A percentile compares a stretch with the other conserved stretches of the same genome.
These are phyloP conservation scores for Megaptera novaeangliae DNA, from an alignment of 2,113 vertebrate species.

Conservation along the genomic window DNA sequence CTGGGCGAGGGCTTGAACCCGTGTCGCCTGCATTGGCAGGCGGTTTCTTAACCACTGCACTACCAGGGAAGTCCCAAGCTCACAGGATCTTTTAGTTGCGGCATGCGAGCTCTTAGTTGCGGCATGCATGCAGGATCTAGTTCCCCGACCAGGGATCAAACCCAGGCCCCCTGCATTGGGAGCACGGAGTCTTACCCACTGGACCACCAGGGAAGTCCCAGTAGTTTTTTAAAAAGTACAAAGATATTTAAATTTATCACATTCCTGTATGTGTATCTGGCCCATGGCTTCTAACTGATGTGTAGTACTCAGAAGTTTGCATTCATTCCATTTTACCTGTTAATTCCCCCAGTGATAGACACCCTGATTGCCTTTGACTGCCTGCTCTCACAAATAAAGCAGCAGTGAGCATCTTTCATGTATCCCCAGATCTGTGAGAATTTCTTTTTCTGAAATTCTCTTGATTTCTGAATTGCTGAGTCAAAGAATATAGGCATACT, in stretches of 20 bases:
- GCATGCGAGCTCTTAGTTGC: too few relatives aligned
- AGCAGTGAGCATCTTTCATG: not conserved
- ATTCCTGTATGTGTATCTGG: not conserved
- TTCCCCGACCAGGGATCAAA: too few relatives aligned
- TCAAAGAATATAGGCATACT: not conserved
- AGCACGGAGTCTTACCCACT: too few relatives aligned
- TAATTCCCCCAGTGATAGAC: not conserved
- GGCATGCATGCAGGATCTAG: too few relatives aligned
- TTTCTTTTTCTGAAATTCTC: not conserved
- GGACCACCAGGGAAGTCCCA: too few relatives aligned
- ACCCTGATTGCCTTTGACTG: not conserved
- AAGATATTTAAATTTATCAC: not conserved
- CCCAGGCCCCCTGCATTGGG: too few relatives aligned
- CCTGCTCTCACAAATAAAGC: not conserved
- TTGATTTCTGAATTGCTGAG: not conserved
- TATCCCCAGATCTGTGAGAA: not conserved
- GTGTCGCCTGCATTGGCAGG: too few relatives aligned
- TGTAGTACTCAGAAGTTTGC: not conserved
- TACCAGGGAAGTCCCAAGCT: too few relatives aligned
- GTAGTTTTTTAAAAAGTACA: not conserved
- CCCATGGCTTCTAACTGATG: not conserved
- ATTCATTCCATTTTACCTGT: not conserved
- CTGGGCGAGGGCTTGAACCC: too few relatives aligned
- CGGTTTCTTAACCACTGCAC: too few relatives aligned
- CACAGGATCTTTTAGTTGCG: too few relatives aligned